These are phyloP conservation scores for Lordiphosa fenestrarum DNA, from an alignment of 2,888 invertebrate genomes.

Conservation along the genomic window DNA sequence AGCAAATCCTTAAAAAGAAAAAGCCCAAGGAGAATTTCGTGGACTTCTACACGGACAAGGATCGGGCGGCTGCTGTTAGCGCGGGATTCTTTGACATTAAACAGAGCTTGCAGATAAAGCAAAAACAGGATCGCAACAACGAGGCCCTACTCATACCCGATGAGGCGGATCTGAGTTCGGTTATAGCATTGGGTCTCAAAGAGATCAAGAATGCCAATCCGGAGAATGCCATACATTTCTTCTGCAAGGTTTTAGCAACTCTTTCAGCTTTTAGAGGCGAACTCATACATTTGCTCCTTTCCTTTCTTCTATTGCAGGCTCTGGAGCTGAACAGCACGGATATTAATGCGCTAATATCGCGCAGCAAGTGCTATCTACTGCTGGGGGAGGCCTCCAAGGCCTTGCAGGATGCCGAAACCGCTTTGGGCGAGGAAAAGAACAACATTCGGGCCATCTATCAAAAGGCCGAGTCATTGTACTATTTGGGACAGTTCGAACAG, in stretches of 20 bases:
- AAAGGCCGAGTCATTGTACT: slow-evolving; percentile 95
- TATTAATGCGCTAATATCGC: slow-evolving; percentile 91
- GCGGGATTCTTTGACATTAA: slow-evolving; percentile 90
- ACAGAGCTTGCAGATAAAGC: slow-evolving; percentile 89
- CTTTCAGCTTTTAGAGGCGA: neutral
- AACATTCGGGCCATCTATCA: slow-evolving; percentile 89
- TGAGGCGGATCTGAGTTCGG: slow-evolving; percentile 88
- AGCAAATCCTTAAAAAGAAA: slow-evolving; percentile 74
- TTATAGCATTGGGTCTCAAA: slow-evolving; percentile 88
- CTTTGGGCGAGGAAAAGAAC: slow-evolving; percentile 87
- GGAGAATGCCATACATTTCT: slow-evolving; percentile 87
- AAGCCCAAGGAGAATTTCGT: slow-evolving; percentile 81
- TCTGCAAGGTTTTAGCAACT: slow-evolving; percentile 85
- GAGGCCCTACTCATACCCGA: slow-evolving; percentile 87
- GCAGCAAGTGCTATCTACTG: slow-evolving; percentile 93
- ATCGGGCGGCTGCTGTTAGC: slow-evolving; percentile 93
- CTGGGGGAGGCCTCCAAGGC: slow-evolving; percentile 92
- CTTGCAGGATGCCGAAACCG: slow-evolving; percentile 89
- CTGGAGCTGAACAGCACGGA: slow-evolving; percentile 92
- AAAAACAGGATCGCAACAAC: slow-evolving; percentile 86
- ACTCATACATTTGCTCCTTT: neutral
- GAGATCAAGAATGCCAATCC: slow-evolving; percentile 89
- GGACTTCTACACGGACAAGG: slow-evolving; percentile 94
- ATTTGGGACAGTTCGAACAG: slow-evolving; percentile 95
- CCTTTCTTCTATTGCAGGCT: slow-evolving; percentile 84